phyloP scores from a whole-genome alignment of 1,140 invertebrate species.

The Papilio dardanus region DNA sequence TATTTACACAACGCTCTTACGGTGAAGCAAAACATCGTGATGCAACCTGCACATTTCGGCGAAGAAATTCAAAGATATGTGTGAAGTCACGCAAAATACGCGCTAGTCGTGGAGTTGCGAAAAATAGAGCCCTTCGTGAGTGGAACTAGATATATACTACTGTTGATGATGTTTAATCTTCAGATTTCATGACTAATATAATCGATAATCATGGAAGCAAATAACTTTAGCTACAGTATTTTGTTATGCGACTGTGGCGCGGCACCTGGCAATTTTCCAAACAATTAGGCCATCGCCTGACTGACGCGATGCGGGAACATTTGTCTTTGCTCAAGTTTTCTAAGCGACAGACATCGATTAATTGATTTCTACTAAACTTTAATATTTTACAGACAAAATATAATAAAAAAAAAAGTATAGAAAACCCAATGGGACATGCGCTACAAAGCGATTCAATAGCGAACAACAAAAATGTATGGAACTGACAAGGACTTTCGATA shows the following conservation, averaged over 20 bases:
- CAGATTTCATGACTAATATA: neutral
- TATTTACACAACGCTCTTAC: too few species aligned
- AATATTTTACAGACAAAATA: neutral
- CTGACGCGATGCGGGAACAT: slow-evolving; percentile 19
- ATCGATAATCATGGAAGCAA: neutral
- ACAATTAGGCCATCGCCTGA: slow-evolving; percentile 12
- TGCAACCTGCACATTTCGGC: too few species aligned
- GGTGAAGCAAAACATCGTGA: too few species aligned
- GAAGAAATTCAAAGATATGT: too few species aligned
- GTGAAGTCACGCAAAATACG: too few species aligned
- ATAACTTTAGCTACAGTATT: neutral
- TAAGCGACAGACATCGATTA: neutral
- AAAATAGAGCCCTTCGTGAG: too few species aligned
- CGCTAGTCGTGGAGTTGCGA: too few species aligned
- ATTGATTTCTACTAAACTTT: neutral
- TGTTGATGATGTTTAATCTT: neutral
- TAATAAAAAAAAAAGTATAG: neutral
- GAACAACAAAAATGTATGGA: too few species aligned
- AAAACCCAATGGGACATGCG: neutral
- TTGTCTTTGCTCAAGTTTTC: slow-evolving; percentile 8
- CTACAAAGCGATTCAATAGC: too few species aligned
- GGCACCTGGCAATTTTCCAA: slow-evolving; percentile 22
- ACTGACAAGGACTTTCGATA: too few species aligned
- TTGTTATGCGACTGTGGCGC: neutral
- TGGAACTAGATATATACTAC: too few species aligned